These are phyloP conservation scores for Drosophila heteroneura DNA, from an alignment of 2,888 invertebrate species.

Conservation along the genomic window DNA sequence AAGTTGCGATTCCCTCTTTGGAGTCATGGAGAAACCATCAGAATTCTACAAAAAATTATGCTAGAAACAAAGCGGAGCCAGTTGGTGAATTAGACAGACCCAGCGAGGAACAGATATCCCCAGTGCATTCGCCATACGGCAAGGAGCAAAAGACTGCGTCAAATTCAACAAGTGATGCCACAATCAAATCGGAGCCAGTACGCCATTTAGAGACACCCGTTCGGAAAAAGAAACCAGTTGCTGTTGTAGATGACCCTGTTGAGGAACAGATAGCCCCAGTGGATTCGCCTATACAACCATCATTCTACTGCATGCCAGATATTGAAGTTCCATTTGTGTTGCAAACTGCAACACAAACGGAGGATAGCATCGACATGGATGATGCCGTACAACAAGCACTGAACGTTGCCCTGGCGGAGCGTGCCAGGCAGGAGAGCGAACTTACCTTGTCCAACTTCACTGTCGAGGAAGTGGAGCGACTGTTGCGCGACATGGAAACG, in stretches of 20 bases:
- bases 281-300: conserved; percentile 11
- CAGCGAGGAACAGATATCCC: not conserved
- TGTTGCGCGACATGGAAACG: conserved; percentile 87
- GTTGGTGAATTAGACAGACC: not conserved
- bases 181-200: not conserved
- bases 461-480: conserved; percentile 49
- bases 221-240: not conserved
- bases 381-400: conserved; percentile 4
- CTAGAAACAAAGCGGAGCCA: not conserved
- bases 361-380: conserved; percentile 6
- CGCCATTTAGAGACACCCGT: not conserved
- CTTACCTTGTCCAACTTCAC: conserved; percentile 42
- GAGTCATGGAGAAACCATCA: conserved; percentile 19
- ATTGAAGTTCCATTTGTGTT: conserved; percentile 30
- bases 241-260: not conserved
- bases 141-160: not conserved
- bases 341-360: conserved; percentile 10
- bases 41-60: not conserved
- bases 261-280: not conserved
- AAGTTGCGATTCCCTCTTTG: conserved; percentile 20
- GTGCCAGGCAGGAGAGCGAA: conserved; percentile 4
- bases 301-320: conserved; percentile 30
- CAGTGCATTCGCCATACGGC: not conserved
- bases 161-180: not conserved
- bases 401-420: conserved; percentile 8